A percentile compares a stretch with the other conserved stretches of the same genome.
Evolutionary conservation across 2,113 vertebrate genomes (phyloP).

Genomic region (Poeciliopsis prolifica): DNA sequence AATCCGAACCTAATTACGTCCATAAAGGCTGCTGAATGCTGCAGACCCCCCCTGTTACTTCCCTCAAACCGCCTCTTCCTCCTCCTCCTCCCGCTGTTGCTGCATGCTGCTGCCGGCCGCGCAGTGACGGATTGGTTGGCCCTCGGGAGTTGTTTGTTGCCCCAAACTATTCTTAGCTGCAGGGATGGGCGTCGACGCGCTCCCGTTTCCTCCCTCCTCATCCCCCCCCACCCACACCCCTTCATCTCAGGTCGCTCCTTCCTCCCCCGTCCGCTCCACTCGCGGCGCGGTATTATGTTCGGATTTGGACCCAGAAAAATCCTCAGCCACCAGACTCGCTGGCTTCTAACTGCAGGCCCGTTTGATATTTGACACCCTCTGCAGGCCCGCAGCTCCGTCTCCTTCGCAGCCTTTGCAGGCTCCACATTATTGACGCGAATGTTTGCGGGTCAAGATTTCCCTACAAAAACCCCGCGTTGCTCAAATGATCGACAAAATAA

Average conservation of each 20-base stretch:
- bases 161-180: constrained; percentile 75
- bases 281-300: constrained; percentile 28
- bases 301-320: constrained; percentile 17
- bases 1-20: constrained; percentile 22
- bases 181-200: constrained; percentile 66
- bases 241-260: constrained; percentile 5
- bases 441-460: background rate
- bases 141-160: constrained; percentile 77
- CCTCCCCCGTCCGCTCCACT: constrained; percentile 20
- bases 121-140: constrained; percentile 70
- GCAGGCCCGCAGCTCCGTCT: constrained; percentile 2
- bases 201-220: constrained; percentile 33
- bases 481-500: background rate
- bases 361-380: constrained; percentile 3
- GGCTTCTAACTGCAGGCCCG: constrained; percentile 7
- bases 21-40: constrained; percentile 52
- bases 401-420: background rate
- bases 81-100: constrained; percentile 24
- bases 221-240: background rate
- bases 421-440: background rate
- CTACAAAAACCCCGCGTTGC: background rate
- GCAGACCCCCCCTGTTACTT: background rate
- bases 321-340: constrained; percentile 6
- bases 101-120: constrained; percentile 40
- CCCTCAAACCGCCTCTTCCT: background rate